Evolutionary conservation across 2,888 invertebrate genomes (phyloP).

Genomic region (Phalera bucephala): DNA sequence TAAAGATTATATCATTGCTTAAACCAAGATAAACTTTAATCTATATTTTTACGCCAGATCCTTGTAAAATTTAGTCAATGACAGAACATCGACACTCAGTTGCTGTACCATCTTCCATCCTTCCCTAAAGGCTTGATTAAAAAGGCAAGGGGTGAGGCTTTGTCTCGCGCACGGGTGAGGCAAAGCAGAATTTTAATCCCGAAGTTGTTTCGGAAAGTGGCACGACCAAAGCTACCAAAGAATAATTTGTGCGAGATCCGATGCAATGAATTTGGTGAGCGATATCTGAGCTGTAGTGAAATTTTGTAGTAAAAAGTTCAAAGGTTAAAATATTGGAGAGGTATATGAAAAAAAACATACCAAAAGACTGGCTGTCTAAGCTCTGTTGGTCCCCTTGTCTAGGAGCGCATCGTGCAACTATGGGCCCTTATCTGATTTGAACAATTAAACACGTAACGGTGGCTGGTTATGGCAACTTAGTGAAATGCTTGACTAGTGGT

Average conservation of each 20-base stretch:
- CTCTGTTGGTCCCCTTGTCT: too few species aligned
- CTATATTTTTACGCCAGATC: too few species aligned
- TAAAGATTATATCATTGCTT: too few species aligned
- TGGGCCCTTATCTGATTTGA: too few species aligned
- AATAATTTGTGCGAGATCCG: slow-evolving; percentile 16
- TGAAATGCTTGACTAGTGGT: too few species aligned
- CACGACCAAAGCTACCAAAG: slow-evolving; percentile 9
- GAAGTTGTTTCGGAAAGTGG: slow-evolving; percentile 18
- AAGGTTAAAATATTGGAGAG: slow-evolving; percentile 7
- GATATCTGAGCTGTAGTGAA: background rate
- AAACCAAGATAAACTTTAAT: too few species aligned
- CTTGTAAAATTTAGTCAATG: too few species aligned
- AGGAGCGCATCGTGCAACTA: too few species aligned
- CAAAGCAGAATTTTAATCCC: slow-evolving; percentile 31
- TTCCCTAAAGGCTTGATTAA: slow-evolving; percentile 27
- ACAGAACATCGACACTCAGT: slow-evolving; percentile 2
- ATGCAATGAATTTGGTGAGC: slow-evolving; percentile 11
- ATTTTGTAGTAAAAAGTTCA: slow-evolving; percentile 3
- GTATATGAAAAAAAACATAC: too few species aligned
- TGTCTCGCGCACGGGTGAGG: slow-evolving; percentile 12
- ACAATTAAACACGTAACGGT: too few species aligned
- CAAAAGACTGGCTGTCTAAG: too few species aligned
- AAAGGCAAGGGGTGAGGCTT: slow-evolving; percentile 28
- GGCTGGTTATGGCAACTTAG: too few species aligned
- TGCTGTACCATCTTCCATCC: background rate